Evolutionary conservation across 2,113 vertebrate genomes (phyloP).

Genomic region (Rhinichthys klamathensis): DNA sequence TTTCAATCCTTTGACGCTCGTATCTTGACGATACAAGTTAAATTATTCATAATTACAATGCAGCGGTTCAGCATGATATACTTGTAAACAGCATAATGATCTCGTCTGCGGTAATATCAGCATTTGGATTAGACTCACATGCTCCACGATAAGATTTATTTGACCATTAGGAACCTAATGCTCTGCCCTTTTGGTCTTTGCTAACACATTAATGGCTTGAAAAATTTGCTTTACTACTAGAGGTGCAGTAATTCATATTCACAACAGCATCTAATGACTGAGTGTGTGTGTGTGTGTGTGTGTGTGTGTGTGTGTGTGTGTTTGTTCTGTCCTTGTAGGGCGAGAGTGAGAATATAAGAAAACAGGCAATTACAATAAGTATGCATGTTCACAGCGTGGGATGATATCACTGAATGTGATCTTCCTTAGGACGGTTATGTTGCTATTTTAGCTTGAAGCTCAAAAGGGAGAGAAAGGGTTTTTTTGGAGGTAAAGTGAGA

Average conservation of each 20-base stretch:
- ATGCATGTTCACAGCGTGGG: not conserved
- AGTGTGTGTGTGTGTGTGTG: slow-evolving; percentile 14
- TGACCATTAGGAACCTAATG: slow-evolving; percentile 48
- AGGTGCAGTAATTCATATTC: slow-evolving; percentile 37
- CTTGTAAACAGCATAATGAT: slow-evolving; percentile 34
- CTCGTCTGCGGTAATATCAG: slow-evolving; percentile 27
- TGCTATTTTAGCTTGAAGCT: not conserved
- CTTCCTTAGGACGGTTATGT: not conserved
- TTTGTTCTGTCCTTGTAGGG: not conserved
- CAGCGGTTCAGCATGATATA: not conserved
- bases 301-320: not conserved
- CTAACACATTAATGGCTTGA: slow-evolving; percentile 42
- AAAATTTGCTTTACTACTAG: slow-evolving; percentile 44
- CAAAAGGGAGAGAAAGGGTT: not conserved
- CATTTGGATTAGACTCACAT: slow-evolving; percentile 14
- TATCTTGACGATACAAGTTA: slow-evolving; percentile 13
- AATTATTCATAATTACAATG: slow-evolving; percentile 43
- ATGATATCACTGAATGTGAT: slow-evolving; percentile 14
- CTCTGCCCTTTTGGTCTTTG: slow-evolving; percentile 35
- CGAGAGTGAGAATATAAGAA: not conserved
- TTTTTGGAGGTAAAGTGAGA: not conserved
- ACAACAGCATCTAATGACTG: slow-evolving; percentile 37
- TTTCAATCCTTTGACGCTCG: not conserved
- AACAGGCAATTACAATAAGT: slow-evolving; percentile 40
- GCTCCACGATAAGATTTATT: slow-evolving; percentile 34